These are phyloP conservation scores for Hydropotes inermis DNA, from an alignment of 2,113 vertebrate species.

Conservation along the genomic window DNA sequence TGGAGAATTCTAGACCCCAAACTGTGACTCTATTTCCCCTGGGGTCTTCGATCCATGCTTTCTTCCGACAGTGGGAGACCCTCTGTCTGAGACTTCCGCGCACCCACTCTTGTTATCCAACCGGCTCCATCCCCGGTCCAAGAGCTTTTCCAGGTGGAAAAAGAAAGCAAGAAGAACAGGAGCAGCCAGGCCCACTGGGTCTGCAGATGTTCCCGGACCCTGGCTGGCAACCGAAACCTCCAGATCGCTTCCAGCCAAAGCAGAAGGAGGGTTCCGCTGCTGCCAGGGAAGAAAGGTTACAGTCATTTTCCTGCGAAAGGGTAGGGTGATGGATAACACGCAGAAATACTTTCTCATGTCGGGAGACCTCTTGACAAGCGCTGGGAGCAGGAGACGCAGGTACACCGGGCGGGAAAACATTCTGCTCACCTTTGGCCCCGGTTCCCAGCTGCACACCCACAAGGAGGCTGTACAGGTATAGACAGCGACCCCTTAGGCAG, in stretches of 20 bases:
- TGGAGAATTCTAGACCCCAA: neutral
- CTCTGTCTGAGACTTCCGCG: neutral
- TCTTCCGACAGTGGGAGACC: fast-evolving
- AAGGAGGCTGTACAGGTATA: fast-evolving
- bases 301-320: neutral
- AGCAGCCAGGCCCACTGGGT: neutral
- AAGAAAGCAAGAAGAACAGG: neutral
- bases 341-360: constrained; percentile 31
- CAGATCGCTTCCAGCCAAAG: neutral
- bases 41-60: fast-evolving
- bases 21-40: neutral
- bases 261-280: neutral
- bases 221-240: neutral
- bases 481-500: fast-evolving
- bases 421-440: neutral
- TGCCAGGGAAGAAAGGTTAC: constrained; percentile 35
- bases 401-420: fast-evolving
- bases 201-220: neutral
- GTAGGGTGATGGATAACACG: neutral
- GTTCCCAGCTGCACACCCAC: neutral
- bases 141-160: neutral
- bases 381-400: neutral
- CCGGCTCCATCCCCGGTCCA: neutral
- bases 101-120: neutral
- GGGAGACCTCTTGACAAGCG: neutral